Conservation (phyloP, 2,888 invertebrate genomes). For the Theodoxus fluviatilis region DNA sequence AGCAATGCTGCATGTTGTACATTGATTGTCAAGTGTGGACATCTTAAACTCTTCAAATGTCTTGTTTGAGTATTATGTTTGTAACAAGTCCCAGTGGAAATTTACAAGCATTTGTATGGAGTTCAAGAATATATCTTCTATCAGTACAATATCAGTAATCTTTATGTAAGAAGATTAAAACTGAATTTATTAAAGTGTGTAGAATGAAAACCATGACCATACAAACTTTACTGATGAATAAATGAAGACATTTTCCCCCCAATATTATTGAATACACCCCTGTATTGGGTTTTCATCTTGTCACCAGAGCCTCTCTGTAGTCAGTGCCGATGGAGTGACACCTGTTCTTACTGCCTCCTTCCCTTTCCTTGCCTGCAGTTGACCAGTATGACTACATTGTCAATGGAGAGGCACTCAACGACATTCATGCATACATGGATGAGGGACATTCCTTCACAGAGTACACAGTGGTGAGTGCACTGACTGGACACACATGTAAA, state of each 20-base stretch:
- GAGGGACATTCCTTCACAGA: slow-evolving; percentile 65
- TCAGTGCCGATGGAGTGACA: background rate
- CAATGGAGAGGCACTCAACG: slow-evolving; percentile 60
- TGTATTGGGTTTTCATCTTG: background rate
- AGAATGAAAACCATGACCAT: too few species aligned
- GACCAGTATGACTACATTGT: slow-evolving; percentile 64
- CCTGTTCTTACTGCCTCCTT: background rate
- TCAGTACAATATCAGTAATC: background rate
- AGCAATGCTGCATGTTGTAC: too few species aligned
- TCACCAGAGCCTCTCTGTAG: background rate
- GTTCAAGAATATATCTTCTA: background rate
- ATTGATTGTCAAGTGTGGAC: too few species aligned
- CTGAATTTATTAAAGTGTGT: background rate
- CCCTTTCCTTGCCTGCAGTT: slow-evolving; percentile 44
- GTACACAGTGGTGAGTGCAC: slow-evolving; percentile 60
- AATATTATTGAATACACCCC: background rate
- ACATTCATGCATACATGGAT: slow-evolving; percentile 62
- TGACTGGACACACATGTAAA: too few species aligned
- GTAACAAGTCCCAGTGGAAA: too few species aligned
- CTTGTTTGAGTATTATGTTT: too few species aligned
- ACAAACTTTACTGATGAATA: background rate
- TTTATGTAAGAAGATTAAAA: background rate
- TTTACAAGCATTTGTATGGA: background rate
- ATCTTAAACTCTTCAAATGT: too few species aligned
- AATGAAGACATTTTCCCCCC: background rate